These are phyloP conservation scores for Channa maculata DNA, from an alignment of 2,113 vertebrate genomes.

Conservation along the genomic window DNA sequence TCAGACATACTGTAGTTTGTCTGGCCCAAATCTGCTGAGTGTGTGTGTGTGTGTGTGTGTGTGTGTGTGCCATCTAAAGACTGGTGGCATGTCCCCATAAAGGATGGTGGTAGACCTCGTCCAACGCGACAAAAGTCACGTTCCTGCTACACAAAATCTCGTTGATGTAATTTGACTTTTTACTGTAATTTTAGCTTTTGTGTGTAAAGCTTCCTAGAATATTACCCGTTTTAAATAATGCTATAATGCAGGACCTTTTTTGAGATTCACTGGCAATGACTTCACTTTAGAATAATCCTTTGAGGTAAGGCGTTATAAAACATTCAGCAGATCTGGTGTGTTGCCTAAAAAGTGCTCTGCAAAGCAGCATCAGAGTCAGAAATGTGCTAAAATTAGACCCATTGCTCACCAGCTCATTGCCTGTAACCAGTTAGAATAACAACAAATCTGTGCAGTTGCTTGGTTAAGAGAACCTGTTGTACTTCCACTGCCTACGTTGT, in stretches of 20 bases:
- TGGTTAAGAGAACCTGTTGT: neutral
- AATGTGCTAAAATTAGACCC: neutral
- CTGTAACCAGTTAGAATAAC: neutral
- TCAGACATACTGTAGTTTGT: too few relatives aligned
- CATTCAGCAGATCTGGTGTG: neutral
- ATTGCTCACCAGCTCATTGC: neutral
- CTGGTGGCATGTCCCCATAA: too few relatives aligned
- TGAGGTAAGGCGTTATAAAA: neutral
- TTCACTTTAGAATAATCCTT: too few relatives aligned
- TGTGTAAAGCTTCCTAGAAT: neutral
- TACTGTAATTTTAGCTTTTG: too few relatives aligned
- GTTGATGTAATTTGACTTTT: too few relatives aligned
- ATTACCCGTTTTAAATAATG: neutral
- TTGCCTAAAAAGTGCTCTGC: neutral
- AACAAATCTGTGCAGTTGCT: neutral
- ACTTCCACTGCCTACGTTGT: neutral
- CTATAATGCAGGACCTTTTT: neutral
- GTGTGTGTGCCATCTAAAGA: too few relatives aligned
- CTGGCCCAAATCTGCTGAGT: too few relatives aligned
- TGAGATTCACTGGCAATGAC: too few relatives aligned
- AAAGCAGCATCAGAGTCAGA: neutral
- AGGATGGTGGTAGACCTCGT: too few relatives aligned
- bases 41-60: too few relatives aligned
- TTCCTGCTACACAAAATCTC: neutral
- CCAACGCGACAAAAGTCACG: too few relatives aligned